Evolutionary conservation across 1,140 invertebrate species (phyloP), one percentile per base, ranked within the genome.

Genomic region (Zophobas atratus): DNA sequence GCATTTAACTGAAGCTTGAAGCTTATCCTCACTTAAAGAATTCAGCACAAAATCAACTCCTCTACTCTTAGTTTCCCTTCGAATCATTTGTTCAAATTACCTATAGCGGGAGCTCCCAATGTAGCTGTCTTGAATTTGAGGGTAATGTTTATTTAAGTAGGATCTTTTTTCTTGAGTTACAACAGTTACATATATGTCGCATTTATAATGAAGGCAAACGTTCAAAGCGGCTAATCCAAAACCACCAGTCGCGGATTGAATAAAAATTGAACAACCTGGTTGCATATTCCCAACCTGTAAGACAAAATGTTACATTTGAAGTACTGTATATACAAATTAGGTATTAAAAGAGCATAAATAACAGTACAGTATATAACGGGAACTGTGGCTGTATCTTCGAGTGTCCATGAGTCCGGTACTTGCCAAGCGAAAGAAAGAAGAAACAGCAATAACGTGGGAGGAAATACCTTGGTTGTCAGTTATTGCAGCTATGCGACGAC

Each of bases 161-260:
- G 93, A 87, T 80, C 92, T 90, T 87, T 97, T 97, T 77, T 94
- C 90, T 8, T 89, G 84, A 0, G 92, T 92, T 49, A 92, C 92
- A 41, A 95, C 94, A 2, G 93, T 95, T 51, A 93, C 94, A 84
- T 90, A 96, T 5, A 94, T 90, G 34, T 89, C 88, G 84, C 94
- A 93, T 1, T 92, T 92, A 84, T 91, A 89, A 79, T 90, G 88
- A 1, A 96, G 88, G 0, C 94, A 94, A 33, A 97, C 90, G 70
- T 92, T 89, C 82, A 97, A 96, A 43, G 95, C 94, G 0, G 95
- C 95, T 83, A 95, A 92, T 0, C 96, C 96, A n/a, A 97, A 94
- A 38, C 95, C 96, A 34, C 96, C 96, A 75, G 93, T 93, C 5
- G 95, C 96, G 8, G 95, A 93, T 86, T 97, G 96, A 82, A 97